These are phyloP conservation scores for Exephanes ischioxanthus DNA, from an alignment of 2,888 invertebrate genomes.

Conservation along the genomic window DNA sequence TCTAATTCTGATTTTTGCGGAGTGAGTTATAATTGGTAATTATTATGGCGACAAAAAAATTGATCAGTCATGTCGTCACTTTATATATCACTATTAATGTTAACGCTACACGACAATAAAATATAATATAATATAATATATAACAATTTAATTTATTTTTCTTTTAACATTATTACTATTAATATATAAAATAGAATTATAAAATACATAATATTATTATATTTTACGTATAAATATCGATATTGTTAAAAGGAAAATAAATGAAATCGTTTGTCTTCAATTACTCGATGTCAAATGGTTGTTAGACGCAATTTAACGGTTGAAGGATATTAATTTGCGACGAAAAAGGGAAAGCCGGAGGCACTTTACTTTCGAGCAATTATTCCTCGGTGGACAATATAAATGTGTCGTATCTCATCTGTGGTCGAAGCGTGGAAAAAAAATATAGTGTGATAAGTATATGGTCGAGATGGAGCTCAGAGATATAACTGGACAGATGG, in stretches of 20 bases:
- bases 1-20: background rate
- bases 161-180: no score
- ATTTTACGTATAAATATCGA: no score
- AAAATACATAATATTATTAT: no score
- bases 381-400: slow-evolving; percentile 58
- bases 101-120: no score
- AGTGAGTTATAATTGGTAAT: background rate
- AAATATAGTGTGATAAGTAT: slow-evolving; percentile 42
- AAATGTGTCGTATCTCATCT: slow-evolving; percentile 18
- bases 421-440: slow-evolving; percentile 24
- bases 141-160: no score
- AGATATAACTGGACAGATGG: slow-evolving; percentile 66
- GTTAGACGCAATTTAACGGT: background rate
- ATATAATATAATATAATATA: no score
- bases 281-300: background rate
- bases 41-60: background rate
- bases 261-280: no score
- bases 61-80: background rate
- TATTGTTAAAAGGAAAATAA: no score
- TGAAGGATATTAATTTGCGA: slow-evolving; percentile 1
- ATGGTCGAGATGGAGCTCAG: slow-evolving; percentile 36
- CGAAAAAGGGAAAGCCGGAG: slow-evolving; percentile 65
- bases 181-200: no score
- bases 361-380: slow-evolving; percentile 69
- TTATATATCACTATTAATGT: background rate